These are phyloP conservation scores for Hozukius guyotensis DNA, from an alignment of 2,797 vertebrate genomes.

Conservation along the genomic window DNA sequence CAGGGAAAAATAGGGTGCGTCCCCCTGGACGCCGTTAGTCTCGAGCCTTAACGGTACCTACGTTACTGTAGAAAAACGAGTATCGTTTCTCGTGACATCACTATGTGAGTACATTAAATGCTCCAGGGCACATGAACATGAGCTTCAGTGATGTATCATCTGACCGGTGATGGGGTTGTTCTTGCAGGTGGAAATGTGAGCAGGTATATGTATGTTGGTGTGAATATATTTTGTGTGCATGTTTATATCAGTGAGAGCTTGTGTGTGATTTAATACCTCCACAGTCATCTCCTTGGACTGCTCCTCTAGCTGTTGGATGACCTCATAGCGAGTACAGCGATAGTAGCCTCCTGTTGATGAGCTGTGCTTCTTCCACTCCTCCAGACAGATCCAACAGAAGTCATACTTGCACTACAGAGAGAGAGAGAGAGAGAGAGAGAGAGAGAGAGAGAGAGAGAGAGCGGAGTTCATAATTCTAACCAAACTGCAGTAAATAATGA, in stretches of 20 bases:
- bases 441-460: not conserved
- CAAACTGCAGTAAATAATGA: not conserved
- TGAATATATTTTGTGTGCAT: not conserved
- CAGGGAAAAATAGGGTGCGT: no score
- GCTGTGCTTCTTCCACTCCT: conserved; percentile 99
- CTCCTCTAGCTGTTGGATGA: conserved; percentile 97
- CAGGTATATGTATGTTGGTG: not conserved
- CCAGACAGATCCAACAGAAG: conserved; percentile 99
- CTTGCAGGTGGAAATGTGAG: not conserved
- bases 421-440: not conserved
- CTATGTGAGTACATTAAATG: not conserved
- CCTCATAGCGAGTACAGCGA: conserved; percentile 97
- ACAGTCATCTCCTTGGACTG: conserved; percentile 99
- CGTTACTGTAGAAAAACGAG: no score
- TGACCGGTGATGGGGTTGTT: not conserved
- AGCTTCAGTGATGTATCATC: not conserved
- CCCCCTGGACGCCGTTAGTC: no score
- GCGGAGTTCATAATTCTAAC: not conserved
- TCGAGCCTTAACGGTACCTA: no score
- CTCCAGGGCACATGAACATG: not conserved
- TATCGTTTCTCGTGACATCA: no score
- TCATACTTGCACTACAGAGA: conserved; percentile 94
- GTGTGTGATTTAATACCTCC: conserved; percentile 84
- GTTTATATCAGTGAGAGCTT: not conserved
- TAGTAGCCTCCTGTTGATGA: conserved; percentile 99